Conservation (phyloP, 2,113 vertebrate species). For the Plestiodon gilberti region DNA sequence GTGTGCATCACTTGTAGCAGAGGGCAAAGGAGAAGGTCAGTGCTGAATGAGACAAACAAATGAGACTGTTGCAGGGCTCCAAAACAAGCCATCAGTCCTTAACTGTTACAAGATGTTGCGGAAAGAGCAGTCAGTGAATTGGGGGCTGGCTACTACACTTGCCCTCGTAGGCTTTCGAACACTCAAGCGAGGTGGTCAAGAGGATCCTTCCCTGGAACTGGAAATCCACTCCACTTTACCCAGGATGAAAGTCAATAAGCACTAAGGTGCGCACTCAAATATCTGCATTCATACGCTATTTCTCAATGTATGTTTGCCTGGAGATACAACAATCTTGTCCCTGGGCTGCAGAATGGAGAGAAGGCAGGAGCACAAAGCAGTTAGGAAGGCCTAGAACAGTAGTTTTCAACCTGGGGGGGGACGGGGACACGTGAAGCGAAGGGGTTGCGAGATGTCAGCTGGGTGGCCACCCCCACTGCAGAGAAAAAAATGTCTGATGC, state of each 20-base stretch:
- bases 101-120: not conserved
- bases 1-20: not conserved
- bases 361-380: no score
- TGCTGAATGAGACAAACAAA: not conserved
- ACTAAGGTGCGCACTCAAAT: not conserved
- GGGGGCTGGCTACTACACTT: not conserved
- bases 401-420: no score
- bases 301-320: no score
- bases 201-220: not conserved
- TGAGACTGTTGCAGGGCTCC: rapidly evolving
- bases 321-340: no score
- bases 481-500: no score
- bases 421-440: no score
- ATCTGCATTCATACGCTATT: not conserved
- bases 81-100: not conserved
- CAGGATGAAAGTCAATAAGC: not conserved
- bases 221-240: no score
- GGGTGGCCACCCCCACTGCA: no score
- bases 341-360: no score
- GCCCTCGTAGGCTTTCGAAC: not conserved
- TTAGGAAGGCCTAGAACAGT: no score
- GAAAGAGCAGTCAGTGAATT: not conserved
- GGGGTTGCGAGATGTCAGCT: no score
- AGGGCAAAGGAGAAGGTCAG: not conserved
- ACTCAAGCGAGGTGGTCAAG: no score